Evolutionary conservation across 2,113 vertebrate species (phyloP), one percentile per base, ranked within the genome.

Genomic region (Astur gentilis): DNA sequence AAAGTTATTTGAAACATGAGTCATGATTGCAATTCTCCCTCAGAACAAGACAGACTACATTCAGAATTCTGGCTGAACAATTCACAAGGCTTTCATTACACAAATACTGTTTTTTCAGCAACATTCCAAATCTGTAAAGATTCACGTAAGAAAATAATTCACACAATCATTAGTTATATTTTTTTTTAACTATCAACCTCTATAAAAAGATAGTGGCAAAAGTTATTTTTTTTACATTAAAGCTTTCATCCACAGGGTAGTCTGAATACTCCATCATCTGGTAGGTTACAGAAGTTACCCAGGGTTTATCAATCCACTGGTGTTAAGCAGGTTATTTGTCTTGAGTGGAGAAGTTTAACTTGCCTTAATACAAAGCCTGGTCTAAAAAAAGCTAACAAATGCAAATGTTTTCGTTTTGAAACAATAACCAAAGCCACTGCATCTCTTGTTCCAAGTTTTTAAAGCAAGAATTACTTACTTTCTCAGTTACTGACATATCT

Each of bases 401-500:
- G n/a, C 13, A 52, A 75, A 49, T 0, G 0, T n/a, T 26, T 83
- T 55, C 1, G 62, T n/a, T 89, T n/a, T 64, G 16, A n/a, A 89
- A 78, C 34, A 62, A 36, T 57, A 90, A 58, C 7, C 21, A 75
- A 81, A 89, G 36, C 15, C 58, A 88, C 17, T 36, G 22, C 50
- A 25, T 14, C 16, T 11, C 29, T 62, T 34, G 7, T 54, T 76
- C 67, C 2, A 67, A n/a, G n/a, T 40, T 81, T 47, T 60, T 44
- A 57, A 88, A 84, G 47, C 10, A 84, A 55, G 27, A 92, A 73
- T 19, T 13, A 95, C 96, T 96, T 96, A 99, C 99, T 98, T 98
- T 99, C 40, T 98, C 98, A 64, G 98, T 65, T 58, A 98, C 98
- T 34, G 98, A 98, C 54, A 97, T 91, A 97, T 98, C 98, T 71